These are phyloP conservation scores for Parotia lawesii DNA, from an alignment of 2,113 vertebrate species.

Conservation along the genomic window DNA sequence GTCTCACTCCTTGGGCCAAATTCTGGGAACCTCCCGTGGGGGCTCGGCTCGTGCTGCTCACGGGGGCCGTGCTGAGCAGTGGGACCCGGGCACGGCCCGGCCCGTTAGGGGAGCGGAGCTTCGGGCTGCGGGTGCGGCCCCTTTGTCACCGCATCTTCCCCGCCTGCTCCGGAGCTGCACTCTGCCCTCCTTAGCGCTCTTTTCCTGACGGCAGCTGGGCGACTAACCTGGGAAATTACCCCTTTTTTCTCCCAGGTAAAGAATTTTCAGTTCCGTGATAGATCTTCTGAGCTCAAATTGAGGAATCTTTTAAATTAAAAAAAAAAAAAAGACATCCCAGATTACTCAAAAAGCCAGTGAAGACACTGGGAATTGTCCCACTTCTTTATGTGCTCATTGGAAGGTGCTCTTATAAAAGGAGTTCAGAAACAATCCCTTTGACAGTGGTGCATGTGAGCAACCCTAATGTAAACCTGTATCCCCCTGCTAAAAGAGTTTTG, in stretches of 20 bases:
- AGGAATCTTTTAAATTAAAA: background rate
- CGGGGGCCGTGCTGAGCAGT: accelerated
- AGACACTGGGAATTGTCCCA: background rate
- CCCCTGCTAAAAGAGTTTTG: slow-evolving; percentile 57
- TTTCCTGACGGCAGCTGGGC: background rate
- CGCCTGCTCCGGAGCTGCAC: background rate
- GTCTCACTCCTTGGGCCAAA: background rate
- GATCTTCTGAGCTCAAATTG: slow-evolving; percentile 45
- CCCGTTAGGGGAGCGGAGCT: accelerated
- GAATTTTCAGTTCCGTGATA: slow-evolving; percentile 26
- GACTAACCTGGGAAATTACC: background rate
- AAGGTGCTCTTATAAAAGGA: background rate
- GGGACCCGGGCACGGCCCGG: background rate
- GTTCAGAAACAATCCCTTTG: slow-evolving; percentile 42
- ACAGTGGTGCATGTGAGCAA: slow-evolving; percentile 55
- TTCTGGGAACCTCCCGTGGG: background rate
- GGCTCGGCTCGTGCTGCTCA: background rate
- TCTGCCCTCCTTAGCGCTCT: background rate
- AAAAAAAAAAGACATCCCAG: background rate
- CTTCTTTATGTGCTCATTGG: background rate
- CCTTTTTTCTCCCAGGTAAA: background rate
- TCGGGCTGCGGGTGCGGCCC: background rate
- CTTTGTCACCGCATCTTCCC: accelerated
- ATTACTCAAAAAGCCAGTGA: background rate
- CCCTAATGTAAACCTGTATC: slow-evolving; percentile 13